Conservation (phyloP, 2,888 invertebrate species). For the Andrena camellia region DNA sequence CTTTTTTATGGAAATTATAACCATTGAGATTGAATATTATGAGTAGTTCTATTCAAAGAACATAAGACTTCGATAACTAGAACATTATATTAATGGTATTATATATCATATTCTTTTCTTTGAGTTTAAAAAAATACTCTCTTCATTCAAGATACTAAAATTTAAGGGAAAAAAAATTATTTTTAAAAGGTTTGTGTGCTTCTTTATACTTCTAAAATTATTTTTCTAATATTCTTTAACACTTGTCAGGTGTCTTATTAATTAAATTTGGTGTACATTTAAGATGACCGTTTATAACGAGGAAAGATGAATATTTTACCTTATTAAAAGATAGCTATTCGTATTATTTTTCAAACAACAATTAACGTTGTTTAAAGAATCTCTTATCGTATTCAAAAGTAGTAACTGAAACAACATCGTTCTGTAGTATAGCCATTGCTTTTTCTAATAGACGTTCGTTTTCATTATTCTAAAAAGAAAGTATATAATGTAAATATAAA, state of each 20-base stretch:
- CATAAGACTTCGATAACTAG: constrained; percentile 12
- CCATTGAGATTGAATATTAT: constrained; percentile 5
- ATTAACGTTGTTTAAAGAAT: constrained; percentile 29
- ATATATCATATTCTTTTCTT: constrained; percentile 10
- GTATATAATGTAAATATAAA: constrained; percentile 41
- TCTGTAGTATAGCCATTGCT: constrained; percentile 86
- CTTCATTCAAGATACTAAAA: neutral
- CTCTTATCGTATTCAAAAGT: constrained; percentile 72
- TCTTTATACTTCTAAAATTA: neutral
- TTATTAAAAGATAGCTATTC: neutral
- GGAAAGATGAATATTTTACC: neutral
- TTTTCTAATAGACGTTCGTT: constrained; percentile 86
- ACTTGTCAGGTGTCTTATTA: neutral
- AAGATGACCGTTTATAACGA: constrained; percentile 4
- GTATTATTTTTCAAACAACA: neutral
- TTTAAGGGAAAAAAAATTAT: constrained; percentile 2
- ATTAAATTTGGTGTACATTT: constrained; percentile 17
- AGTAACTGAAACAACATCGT: constrained; percentile 86
- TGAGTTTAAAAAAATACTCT: neutral
- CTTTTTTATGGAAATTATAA: constrained; percentile 17
- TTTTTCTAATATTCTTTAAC: constrained; percentile 13
- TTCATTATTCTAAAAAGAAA: constrained; percentile 84
- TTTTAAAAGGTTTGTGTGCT: neutral
- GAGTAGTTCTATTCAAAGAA: neutral
- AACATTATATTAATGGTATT: constrained; percentile 8